These are phyloP conservation scores for Acanthoscelides obtectus DNA, from an alignment of 2,888 invertebrate species.

Conservation along the genomic window DNA sequence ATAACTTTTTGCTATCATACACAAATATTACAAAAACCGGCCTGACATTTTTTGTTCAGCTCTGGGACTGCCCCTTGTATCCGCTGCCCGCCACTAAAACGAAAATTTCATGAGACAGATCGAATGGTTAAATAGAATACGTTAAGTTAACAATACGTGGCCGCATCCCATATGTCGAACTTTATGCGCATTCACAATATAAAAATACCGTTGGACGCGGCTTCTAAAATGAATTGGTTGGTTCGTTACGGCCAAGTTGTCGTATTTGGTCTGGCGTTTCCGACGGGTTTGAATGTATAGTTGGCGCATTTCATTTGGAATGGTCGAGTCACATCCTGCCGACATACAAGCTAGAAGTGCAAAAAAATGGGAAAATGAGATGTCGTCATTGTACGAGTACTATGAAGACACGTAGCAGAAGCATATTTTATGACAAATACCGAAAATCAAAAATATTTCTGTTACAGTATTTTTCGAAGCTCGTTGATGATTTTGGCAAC, in stretches of 20 bases:
- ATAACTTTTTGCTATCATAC: too few relatives aligned
- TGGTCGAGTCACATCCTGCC: too few relatives aligned
- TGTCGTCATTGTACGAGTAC: too few relatives aligned
- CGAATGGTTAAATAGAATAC: conserved; percentile 22
- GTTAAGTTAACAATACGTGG: conserved; percentile 34
- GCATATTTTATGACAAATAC: too few relatives aligned
- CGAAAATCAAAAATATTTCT: too few relatives aligned
- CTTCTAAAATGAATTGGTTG: conserved; percentile 36
- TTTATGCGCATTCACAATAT: conserved; percentile 34
- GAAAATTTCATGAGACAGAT: conserved; percentile 11
- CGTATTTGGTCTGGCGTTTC: not conserved
- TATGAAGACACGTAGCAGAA: too few relatives aligned
- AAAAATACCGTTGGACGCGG: conserved; percentile 35
- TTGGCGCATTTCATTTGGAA: not conserved
- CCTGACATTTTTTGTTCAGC: not conserved
- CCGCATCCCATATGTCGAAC: conserved; percentile 36
- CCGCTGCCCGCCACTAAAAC: conserved; percentile 1
- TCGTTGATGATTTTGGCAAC: too few relatives aligned
- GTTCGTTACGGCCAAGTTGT: conserved; percentile 11
- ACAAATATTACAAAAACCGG: not conserved
- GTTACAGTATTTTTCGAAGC: too few relatives aligned
- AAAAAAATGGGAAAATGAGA: too few relatives aligned
- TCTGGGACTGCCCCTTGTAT: not conserved
- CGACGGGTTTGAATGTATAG: not conserved
- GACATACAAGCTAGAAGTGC: too few relatives aligned